A percentile compares a stretch with the other conserved stretches of the same genome.
phyloP scores from a whole-genome alignment of 2,797 vertebrate genomes.

The Pyrrhura leucotis region DNA sequence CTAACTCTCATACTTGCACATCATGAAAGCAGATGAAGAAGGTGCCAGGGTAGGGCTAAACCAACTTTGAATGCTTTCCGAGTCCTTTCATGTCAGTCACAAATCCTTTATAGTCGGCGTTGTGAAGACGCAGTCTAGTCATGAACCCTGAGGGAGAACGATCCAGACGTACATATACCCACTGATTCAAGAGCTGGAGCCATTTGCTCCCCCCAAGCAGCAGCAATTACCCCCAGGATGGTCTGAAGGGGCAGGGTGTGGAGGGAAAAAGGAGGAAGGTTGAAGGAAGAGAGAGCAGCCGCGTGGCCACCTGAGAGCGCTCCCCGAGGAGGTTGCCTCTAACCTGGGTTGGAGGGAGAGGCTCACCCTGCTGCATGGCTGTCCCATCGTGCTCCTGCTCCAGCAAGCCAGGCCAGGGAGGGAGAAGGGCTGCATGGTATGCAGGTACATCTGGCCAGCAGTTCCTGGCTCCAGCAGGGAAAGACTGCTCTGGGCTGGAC shows the following conservation, averaged over 20 bases:
- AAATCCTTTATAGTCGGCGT: not conserved
- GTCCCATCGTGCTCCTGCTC: not conserved
- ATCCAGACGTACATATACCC: not conserved
- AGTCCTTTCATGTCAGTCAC: not conserved
- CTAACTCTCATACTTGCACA: not conserved
- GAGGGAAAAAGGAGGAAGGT: not conserved
- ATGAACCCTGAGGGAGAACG: accelerated
- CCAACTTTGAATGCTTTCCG: not conserved
- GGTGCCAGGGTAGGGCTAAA: not conserved
- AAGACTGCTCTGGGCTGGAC: accelerated
- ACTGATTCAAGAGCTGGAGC: not conserved
- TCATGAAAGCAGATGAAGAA: not conserved
- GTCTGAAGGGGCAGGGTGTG: not conserved
- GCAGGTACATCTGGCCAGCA: not conserved
- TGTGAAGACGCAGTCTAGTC: not conserved
- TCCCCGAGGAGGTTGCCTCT: accelerated
- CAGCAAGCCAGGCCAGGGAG: not conserved
- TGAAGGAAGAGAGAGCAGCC: not conserved
- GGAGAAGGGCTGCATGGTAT: not conserved
- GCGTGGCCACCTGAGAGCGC: accelerated
- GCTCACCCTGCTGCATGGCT: accelerated
- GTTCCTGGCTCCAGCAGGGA: not conserved
- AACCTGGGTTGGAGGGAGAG: not conserved
- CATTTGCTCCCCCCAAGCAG: not conserved
- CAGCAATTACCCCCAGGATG: not conserved